Conservation (phyloP, 2,113 vertebrate species). For the Odocoileus virginianus region DNA sequence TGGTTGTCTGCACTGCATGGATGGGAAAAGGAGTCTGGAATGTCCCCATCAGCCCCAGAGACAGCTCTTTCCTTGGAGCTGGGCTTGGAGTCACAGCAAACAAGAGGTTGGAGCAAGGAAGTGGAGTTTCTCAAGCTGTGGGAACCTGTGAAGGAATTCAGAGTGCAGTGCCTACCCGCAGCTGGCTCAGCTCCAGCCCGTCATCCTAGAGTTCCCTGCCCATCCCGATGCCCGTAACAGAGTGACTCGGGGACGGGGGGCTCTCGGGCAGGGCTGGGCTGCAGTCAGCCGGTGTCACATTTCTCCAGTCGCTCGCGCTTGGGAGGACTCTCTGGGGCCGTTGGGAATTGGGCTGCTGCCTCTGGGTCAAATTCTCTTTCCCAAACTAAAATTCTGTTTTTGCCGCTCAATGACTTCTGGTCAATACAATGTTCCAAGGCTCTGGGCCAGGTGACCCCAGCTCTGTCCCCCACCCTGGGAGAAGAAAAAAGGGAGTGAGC, state of each 20-base stretch:
- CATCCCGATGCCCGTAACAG: neutral
- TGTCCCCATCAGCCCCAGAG: neutral
- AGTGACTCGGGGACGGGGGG: neutral
- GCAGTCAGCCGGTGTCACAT: neutral
- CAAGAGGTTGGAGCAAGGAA: neutral
- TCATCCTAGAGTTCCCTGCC: neutral
- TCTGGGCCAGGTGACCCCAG: conserved; percentile 4
- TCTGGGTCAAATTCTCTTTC: conserved; percentile 62
- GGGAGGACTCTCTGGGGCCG: neutral
- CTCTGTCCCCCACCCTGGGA: neutral
- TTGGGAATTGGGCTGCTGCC: conserved; percentile 4
- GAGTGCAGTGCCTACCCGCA: neutral
- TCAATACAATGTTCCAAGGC: conserved; percentile 70
- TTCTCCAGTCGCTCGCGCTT: neutral
- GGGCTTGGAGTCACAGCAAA: neutral
- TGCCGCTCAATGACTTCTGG: conserved; percentile 70
- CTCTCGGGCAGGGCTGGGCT: neutral
- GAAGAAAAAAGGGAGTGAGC: neutral
- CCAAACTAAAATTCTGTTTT: conserved; percentile 66
- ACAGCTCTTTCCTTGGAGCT: neutral
- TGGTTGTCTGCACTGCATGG: neutral
- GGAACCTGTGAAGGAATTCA: neutral
- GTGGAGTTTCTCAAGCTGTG: neutral
- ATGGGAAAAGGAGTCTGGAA: neutral
- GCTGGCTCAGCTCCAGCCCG: neutral